These are phyloP conservation scores for Eleutherodactylus coqui DNA, from an alignment of 2,797 vertebrate genomes.

Conservation along the genomic window DNA sequence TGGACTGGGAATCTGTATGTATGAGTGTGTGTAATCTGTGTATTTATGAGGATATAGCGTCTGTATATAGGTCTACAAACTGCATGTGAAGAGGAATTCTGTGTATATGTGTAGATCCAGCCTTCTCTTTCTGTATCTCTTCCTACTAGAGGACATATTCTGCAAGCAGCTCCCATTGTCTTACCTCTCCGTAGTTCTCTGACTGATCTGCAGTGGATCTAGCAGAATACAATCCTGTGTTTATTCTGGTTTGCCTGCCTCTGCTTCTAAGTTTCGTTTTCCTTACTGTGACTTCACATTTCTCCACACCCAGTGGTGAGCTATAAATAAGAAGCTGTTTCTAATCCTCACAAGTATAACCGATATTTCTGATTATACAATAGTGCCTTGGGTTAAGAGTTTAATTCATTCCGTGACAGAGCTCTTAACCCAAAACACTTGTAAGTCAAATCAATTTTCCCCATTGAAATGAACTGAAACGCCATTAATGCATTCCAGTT, in stretches of 20 bases:
- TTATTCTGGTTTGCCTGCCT: background rate
- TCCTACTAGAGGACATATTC: background rate
- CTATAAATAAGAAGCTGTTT: background rate
- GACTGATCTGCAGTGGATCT: background rate
- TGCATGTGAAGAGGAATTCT: no score
- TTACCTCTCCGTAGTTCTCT: background rate
- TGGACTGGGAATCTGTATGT: background rate
- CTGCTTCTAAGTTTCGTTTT: conserved; percentile 3
- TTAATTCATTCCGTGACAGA: no score
- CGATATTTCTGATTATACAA: no score
- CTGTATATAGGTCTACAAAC: no score
- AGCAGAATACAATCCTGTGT: no score
- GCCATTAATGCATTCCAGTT: no score
- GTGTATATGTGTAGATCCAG: background rate
- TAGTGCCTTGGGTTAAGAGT: no score
- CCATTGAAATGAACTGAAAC: no score
- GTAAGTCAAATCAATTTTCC: no score
- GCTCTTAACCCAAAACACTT: no score
- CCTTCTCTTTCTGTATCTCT: background rate
- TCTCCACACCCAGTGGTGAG: background rate
- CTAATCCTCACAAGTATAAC: background rate
- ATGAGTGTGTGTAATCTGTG: background rate
- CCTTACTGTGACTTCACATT: conserved; percentile 1
- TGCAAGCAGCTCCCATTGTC: background rate
- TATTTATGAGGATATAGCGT: no score